Conservation (phyloP, 2,888 invertebrate species). For the Cephus runcator region DNA sequence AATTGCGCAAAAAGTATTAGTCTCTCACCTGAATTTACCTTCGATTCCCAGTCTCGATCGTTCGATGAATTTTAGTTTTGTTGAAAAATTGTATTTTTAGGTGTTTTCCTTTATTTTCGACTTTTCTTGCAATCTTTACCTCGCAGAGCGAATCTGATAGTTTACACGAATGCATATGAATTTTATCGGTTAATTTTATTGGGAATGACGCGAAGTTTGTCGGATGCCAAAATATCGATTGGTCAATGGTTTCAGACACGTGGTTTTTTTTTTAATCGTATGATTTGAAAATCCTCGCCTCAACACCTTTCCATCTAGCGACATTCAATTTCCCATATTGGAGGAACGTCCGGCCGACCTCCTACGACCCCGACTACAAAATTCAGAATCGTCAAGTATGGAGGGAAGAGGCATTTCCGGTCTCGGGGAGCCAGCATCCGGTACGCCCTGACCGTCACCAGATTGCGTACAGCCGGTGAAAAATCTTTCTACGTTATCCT, state of each 20-base stretch:
- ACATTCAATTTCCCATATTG: conserved; percentile 20
- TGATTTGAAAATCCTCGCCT: not conserved
- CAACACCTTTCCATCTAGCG: conserved; percentile 9
- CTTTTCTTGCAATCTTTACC: not conserved
- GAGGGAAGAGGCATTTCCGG: conserved; percentile 15
- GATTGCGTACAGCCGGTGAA: conserved; percentile 12
- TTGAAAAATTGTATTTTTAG: not conserved
- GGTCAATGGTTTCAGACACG: not conserved
- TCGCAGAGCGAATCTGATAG: not conserved
- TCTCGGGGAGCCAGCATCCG: conserved; percentile 15
- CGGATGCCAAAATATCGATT: not conserved
- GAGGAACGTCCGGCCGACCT: conserved; percentile 14
- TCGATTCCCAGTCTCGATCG: not conserved
- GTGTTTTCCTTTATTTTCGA: not conserved
- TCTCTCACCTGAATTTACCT: not conserved
- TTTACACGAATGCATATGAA: not conserved
- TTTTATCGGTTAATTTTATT: not conserved
- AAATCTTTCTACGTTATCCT: conserved; percentile 7
- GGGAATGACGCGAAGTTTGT: not conserved
- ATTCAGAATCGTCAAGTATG: conserved; percentile 20
- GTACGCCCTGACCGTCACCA: conserved; percentile 9
- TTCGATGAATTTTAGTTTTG: not conserved
- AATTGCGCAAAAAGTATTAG: not conserved
- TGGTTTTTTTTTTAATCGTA: not conserved
- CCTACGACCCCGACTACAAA: conserved; percentile 12